These are phyloP conservation scores for Mimachlamys varia DNA, from an alignment of 2,888 invertebrate genomes.

Conservation along the genomic window DNA sequence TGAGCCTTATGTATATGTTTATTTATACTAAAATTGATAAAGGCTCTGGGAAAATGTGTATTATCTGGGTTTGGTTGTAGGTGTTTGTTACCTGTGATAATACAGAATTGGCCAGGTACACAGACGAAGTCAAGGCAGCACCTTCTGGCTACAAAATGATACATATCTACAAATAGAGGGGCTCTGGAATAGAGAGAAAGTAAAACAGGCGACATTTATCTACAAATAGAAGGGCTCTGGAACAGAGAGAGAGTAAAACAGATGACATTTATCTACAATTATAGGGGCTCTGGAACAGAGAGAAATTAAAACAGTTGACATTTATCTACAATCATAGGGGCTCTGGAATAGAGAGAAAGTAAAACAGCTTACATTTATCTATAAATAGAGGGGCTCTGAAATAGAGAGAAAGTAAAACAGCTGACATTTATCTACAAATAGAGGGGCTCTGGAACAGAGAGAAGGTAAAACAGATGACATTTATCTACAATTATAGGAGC, in stretches of 20 bases:
- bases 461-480: neutral
- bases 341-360: neutral
- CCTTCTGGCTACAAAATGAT: neutral
- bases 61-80: conserved; percentile 10
- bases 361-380: neutral
- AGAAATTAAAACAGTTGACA: neutral
- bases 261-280: neutral
- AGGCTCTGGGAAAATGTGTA: neutral
- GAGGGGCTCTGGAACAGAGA: neutral
- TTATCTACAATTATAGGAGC: neutral
- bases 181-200: neutral
- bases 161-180: neutral
- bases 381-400: neutral
- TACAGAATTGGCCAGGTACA: neutral
- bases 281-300: neutral
- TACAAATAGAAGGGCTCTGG: neutral
- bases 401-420: neutral
- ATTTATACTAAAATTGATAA: conserved; percentile 32
- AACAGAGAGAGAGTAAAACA: neutral
- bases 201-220: neutral
- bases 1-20: conserved; percentile 10
- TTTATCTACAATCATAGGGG: neutral
- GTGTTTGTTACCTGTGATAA: conserved; percentile 28
- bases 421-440: neutral
- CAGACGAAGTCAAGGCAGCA: neutral